phyloP scores from a whole-genome alignment of 2,797 vertebrate species.

The Pelochelys cantorii region DNA sequence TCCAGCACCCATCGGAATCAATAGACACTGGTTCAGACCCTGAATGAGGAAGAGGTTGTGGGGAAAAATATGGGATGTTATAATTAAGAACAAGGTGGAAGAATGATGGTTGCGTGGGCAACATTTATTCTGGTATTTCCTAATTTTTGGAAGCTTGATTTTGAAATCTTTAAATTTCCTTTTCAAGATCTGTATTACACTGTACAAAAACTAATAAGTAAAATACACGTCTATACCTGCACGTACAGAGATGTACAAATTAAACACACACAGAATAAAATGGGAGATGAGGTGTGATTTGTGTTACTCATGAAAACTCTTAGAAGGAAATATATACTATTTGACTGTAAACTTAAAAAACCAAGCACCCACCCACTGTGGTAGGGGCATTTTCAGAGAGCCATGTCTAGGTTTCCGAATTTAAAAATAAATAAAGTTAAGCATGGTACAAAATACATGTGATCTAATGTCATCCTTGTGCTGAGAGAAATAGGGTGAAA shows the following conservation, averaged over 20 bases:
- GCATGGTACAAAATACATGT: not conserved
- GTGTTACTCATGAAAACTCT: not conserved
- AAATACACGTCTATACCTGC: accelerated
- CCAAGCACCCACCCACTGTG: not conserved
- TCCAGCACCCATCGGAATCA: not conserved
- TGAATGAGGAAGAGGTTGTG: not conserved
- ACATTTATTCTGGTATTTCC: not conserved
- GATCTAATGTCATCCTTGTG: not conserved
- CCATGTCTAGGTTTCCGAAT: not conserved
- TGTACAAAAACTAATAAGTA: not conserved
- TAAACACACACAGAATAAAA: not conserved
- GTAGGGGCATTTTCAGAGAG: not conserved
- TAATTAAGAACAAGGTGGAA: accelerated
- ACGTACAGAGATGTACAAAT: accelerated
- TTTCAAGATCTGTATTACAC: not conserved
- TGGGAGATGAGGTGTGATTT: not conserved
- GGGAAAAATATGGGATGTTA: accelerated
- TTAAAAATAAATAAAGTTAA: not conserved
- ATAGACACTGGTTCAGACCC: not conserved
- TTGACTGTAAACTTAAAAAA: not conserved
- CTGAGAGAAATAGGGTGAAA: not conserved
- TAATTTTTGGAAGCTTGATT: accelerated
- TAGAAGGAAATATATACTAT: not conserved
- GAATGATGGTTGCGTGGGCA: not conserved
- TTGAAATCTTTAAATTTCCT: not conserved